Base-by-base conservation (phyloP, 2,113 vertebrate genomes). In the Struthio camelus region DNA sequence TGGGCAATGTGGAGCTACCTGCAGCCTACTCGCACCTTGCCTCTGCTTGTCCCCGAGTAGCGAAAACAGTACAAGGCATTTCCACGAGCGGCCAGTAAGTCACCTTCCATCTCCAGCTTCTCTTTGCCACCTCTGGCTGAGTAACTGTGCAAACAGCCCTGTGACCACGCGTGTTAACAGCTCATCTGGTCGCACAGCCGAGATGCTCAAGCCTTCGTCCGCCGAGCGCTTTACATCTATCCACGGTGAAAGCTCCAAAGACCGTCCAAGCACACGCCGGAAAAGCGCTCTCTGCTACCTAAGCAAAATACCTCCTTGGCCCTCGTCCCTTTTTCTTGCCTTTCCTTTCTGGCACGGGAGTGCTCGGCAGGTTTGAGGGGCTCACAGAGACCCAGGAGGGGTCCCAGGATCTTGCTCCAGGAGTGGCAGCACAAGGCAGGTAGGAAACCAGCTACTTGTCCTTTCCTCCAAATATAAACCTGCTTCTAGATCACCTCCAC, bases 1-100 rank as follows among this genome's bases (percentile, higher is more conserved):
- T 97, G 71, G n/a, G 94, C 97, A 96, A 97, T 56, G 48, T 18
- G 10, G 96, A 87, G 24, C 79, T 94, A 78, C 6, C 86, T 4
- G 1, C 54, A 56, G 40, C 40, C 86, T 85, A 20, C 61, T 71
- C 80, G 38, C 12, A 79, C 76, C 70, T 82, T 92, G 62, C 70
- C 95, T 66, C 71, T 94, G 42, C 67, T 97, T 85, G 71, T 70
- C 50, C 30, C 77, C 6, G 11, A 88, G 75, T 80, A 96, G 66
- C 71, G 48, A 50, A 67, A 72, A 19, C 17, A 38, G 40, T 22
- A 50, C 4, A 86, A 89, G 62, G 34, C 17, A 27, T 85, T 92
- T 48, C 85, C 78, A 54, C 66, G 17, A 42, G 30, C 81, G 71
- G 59, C 30, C 65, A 85, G 78, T 17, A 64, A 51, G 3, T 38